phyloP scores from a whole-genome alignment of 2,888 invertebrate genomes.

The Galeopsomyia nigrocyanea region DNA sequence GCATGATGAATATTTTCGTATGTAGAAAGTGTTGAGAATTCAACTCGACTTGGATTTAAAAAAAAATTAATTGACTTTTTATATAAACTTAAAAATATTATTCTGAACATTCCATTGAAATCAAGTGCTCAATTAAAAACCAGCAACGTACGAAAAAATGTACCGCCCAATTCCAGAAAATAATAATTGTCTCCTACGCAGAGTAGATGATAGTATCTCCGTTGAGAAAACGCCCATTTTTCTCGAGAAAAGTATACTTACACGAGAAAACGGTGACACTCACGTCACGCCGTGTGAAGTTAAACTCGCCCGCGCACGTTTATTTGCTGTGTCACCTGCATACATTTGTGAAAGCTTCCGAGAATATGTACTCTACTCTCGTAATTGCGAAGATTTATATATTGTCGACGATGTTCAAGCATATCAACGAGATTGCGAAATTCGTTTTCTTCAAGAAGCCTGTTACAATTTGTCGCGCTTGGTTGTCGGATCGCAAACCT shows the following conservation, averaged over 20 bases:
- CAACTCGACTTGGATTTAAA: no score
- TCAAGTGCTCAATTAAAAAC: no score
- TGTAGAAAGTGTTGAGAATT: no score
- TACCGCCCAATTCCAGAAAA: conserved; percentile 11
- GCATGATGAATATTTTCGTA: no score
- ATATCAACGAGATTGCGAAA: not conserved
- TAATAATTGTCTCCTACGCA: conserved; percentile 7
- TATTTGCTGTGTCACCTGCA: conserved; percentile 45
- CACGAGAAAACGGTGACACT: not conserved
- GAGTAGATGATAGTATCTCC: conserved; percentile 20
- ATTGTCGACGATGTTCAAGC: no score
- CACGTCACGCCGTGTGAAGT: conserved; percentile 1
- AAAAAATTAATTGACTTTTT: no score
- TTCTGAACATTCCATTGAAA: no score
- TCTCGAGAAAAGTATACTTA: conserved; percentile 32
- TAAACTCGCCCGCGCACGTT: conserved; percentile 11
- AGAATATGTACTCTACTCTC: conserved; percentile 13
- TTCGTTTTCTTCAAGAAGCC: conserved; percentile 30
- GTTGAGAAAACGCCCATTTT: conserved; percentile 27
- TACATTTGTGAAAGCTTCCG: conserved; percentile 47
- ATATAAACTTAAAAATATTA: no score
- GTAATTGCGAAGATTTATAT: no score
- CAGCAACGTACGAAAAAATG: not conserved
- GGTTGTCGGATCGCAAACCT: no score
- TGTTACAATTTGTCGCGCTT: conserved; percentile 38